A percentile compares a stretch with the other conserved stretches of the same genome.
Evolutionary conservation across 1,140 invertebrate species (phyloP).

Genomic region (Drosophila busckii): DNA sequence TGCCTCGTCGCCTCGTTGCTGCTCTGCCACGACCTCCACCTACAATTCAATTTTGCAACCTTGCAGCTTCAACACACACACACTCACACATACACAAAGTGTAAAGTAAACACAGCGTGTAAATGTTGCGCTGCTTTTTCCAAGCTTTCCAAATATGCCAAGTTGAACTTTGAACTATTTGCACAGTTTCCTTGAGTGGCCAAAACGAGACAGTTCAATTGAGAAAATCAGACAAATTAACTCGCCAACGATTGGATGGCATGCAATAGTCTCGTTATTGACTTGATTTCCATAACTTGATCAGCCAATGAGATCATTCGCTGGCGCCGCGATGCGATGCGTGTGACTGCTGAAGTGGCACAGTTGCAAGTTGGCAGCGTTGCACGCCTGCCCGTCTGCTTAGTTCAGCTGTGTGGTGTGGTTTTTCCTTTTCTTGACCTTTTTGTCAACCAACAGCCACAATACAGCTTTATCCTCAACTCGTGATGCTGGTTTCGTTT

Average conservation of each 20-base stretch:
- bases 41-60: slow-evolving; percentile 62
- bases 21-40: slow-evolving; percentile 50
- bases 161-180: slow-evolving; percentile 32
- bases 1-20: slow-evolving; percentile 10
- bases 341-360: too few relatives aligned
- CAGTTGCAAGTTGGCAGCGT: too few relatives aligned
- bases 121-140: slow-evolving; percentile 31
- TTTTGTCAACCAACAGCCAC: slow-evolving; percentile 50
- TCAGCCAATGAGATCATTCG: too few relatives aligned
- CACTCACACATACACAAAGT: slow-evolving; percentile 17
- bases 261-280: too few relatives aligned
- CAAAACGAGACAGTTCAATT: too few relatives aligned
- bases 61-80: slow-evolving; percentile 41
- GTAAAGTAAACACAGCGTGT: slow-evolving; percentile 11
- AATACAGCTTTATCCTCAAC: slow-evolving; percentile 64
- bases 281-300: too few relatives aligned
- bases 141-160: slow-evolving; percentile 31
- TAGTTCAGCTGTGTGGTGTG: slow-evolving; percentile 41
- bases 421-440: slow-evolving; percentile 65
- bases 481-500: slow-evolving; percentile 66
- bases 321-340: too few relatives aligned
- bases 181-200: slow-evolving; percentile 8
- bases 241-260: too few relatives aligned
- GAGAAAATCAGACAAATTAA: too few relatives aligned
- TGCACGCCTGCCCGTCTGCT: too few relatives aligned